These are phyloP conservation scores for Ischnura elegans DNA, from an alignment of 2,888 invertebrate species.

Conservation along the genomic window DNA sequence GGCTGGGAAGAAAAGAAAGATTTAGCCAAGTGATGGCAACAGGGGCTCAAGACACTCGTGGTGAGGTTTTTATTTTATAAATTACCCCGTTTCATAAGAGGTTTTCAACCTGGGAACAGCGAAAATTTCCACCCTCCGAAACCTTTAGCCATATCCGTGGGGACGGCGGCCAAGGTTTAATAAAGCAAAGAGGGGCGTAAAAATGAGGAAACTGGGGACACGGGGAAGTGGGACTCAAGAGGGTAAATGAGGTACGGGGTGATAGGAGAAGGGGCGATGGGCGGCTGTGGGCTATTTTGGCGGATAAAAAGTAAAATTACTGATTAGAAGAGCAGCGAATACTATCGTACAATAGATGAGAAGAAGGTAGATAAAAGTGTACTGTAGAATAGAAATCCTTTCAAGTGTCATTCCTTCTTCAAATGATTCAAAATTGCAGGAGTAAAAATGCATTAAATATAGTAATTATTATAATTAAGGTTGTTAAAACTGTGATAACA, in stretches of 20 bases:
- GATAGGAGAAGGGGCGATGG: too few species aligned
- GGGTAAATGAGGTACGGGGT: background rate
- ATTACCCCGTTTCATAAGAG: conserved; percentile 18
- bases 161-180: background rate
- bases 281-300: background rate
- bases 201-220: background rate
- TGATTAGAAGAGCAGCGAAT: too few species aligned
- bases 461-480: too few species aligned
- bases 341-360: too few species aligned
- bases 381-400: too few species aligned
- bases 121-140: background rate
- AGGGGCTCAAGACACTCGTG: background rate
- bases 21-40: background rate
- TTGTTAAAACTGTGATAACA: too few species aligned
- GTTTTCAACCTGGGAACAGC: conserved; percentile 4
- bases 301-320: too few species aligned
- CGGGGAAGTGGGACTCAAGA: background rate
- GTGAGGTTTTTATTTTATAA: background rate
- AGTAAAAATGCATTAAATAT: too few species aligned
- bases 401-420: too few species aligned
- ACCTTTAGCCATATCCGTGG: background rate
- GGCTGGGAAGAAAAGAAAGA: background rate
- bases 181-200: conserved; percentile 15
- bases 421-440: too few species aligned
- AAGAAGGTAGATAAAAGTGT: too few species aligned